phyloP scores from a whole-genome alignment of 1,140 invertebrate genomes.

The Mizuhopecten yessoensis region DNA sequence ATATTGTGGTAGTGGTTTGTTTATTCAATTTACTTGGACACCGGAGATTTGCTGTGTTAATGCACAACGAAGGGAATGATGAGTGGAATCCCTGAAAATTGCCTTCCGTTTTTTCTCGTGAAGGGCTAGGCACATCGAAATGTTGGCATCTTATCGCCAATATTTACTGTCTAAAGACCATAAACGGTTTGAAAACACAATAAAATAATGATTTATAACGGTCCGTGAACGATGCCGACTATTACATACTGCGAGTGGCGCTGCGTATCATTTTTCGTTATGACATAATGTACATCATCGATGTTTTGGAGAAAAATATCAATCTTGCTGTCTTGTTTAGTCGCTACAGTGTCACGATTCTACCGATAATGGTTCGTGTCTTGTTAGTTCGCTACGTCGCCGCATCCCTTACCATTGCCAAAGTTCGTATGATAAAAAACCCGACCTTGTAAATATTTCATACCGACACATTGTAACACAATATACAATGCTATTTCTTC shows the following conservation, averaged over 20 bases:
- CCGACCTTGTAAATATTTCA: slow-evolving; percentile 27
- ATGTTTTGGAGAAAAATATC: neutral
- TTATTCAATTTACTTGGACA: slow-evolving; percentile 36
- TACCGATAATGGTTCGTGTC: neutral
- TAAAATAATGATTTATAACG: slow-evolving; percentile 19
- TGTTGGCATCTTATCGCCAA: slow-evolving; percentile 25
- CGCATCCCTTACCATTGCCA: neutral
- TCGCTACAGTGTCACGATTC: neutral
- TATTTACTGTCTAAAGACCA: slow-evolving; percentile 27
- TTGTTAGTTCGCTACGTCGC: neutral
- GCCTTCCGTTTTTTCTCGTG: neutral
- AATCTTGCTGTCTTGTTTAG: slow-evolving; percentile 15
- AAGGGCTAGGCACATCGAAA: slow-evolving; percentile 16
- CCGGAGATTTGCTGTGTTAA: slow-evolving; percentile 37
- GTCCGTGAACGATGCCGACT: neutral
- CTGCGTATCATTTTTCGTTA: slow-evolving; percentile 10
- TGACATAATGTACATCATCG: neutral
- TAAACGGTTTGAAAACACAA: neutral
- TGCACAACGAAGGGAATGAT: slow-evolving; percentile 15
- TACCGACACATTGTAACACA: neutral
- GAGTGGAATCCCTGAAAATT: neutral
- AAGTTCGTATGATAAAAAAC: neutral
- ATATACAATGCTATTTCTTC: neutral
- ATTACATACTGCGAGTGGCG: neutral
- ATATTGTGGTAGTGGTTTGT: slow-evolving; percentile 34